Base-by-base conservation (phyloP, 2,113 vertebrate genomes). In the Raja brachyura region DNA sequence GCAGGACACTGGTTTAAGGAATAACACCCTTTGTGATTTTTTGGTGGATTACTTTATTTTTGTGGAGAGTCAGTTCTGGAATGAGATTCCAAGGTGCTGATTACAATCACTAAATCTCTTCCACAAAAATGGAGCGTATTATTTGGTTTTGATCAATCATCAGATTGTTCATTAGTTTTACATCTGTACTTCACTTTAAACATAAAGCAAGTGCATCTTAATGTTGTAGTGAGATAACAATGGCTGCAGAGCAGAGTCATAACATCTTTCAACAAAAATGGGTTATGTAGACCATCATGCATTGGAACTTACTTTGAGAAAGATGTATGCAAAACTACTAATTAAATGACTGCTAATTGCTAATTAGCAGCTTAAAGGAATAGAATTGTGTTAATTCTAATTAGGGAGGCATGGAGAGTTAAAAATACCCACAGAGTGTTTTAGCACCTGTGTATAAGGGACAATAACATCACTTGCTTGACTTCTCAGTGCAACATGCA, bases 351-450 rank as follows among this genome's bases (percentile, higher is more conserved):
- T 93, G 78, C 66, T 94, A 94, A 93, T 94, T 93, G 90, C 92
- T 94, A 94, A 94, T 94, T 94, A 94, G 90, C 93, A 93, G 86
- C 48, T 94, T 90, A 93, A 93, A 48, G 93, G 85, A 88, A 76
- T 83, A 93, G 73, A 93, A 93, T 81, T 94, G 93, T 94, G 93
- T 93, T 93, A 93, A 83, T 92, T 93, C 93, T 94, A 94, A 93
- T 93, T 92, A 92, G 90, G 68, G 39, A 92, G 90, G 90, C 68
- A 92, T 7, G 33, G 68, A 74, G 68, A 92, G 90, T 92, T 92
- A 92, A 92, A 92, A 92, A 92, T 92, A 92, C 8, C 90, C 66
- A 73, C 56, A 33, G 68, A 74, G 39, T 92, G 63, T 92, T 92
- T 92, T 73, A 70, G 68, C 90, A 92, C 68, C 90, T 92, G 39